Percentiles rank a stretch among this genome's conserved stretches.
phyloP scores from a whole-genome alignment of 2,888 invertebrate species.

The Sinodicranocentrus sp. region DNA sequence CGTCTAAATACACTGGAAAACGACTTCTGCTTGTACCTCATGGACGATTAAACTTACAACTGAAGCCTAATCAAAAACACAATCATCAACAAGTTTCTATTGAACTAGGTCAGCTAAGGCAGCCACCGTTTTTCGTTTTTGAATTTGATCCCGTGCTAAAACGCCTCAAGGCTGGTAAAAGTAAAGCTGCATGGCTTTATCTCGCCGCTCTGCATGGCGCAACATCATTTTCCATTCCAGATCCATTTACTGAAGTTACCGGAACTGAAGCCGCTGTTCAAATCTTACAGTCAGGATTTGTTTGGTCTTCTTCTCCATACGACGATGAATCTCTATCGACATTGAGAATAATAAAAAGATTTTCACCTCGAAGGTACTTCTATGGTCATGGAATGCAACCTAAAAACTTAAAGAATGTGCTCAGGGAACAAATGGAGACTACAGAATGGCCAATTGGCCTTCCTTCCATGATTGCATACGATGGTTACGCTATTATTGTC shows the following conservation, averaged over 20 bases:
- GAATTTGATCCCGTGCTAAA: conserved; percentile 52
- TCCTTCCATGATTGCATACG: conserved; percentile 34
- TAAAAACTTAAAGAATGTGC: not conserved
- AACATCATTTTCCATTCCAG: conserved; percentile 53
- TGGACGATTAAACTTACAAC: conserved; percentile 12
- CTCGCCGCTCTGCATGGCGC: conserved; percentile 66
- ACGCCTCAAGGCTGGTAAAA: conserved; percentile 40
- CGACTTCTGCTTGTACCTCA: conserved; percentile 48
- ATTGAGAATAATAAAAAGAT: conserved; percentile 13
- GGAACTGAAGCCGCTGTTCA: conserved; percentile 63
- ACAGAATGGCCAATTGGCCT: conserved; percentile 27
- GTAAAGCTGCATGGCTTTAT: conserved; percentile 59
- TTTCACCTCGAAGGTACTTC: conserved; percentile 39
- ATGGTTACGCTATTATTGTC: conserved; percentile 58
- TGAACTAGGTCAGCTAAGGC: not conserved
- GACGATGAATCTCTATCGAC: conserved; percentile 41
- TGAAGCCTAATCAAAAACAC: no score
- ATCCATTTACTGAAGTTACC: conserved; percentile 63
- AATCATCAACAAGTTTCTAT: conserved; percentile 16
- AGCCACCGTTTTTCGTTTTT: conserved; percentile 52
- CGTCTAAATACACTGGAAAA: not conserved
- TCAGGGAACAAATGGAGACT: conserved; percentile 9
- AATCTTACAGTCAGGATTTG: conserved; percentile 65
- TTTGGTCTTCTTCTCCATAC: conserved; percentile 66
- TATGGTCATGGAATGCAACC: conserved; percentile 28